A percentile compares a stretch with the other conserved stretches of the same genome.
phyloP scores from a whole-genome alignment of 2,797 vertebrate species.

The Sebastes cheni region DNA sequence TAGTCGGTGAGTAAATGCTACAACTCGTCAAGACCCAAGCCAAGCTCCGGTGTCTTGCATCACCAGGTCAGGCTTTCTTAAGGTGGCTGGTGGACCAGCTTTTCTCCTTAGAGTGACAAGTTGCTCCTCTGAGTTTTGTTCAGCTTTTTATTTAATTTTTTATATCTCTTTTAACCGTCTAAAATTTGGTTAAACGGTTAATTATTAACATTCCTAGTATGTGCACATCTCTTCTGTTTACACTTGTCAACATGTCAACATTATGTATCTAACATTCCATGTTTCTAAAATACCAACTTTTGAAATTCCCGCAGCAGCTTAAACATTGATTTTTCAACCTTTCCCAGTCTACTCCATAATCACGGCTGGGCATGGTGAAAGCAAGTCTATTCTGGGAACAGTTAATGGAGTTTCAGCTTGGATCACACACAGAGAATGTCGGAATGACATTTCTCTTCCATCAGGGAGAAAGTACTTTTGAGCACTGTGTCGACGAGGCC shows the following conservation, averaged over 20 bases:
- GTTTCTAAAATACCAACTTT: background rate
- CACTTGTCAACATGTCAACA: background rate
- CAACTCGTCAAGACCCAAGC: too few relatives aligned
- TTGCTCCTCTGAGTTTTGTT: background rate
- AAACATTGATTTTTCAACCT: slow-evolving; percentile 15
- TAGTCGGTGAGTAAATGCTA: too few relatives aligned
- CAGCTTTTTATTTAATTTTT: background rate
- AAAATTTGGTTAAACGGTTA: too few relatives aligned
- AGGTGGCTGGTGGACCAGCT: too few relatives aligned
- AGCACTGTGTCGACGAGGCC: slow-evolving; percentile 21
- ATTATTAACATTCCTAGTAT: too few relatives aligned
- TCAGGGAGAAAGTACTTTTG: slow-evolving; percentile 44
- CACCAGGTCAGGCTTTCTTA: too few relatives aligned
- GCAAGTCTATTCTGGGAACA: slow-evolving; percentile 45
- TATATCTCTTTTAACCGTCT: background rate
- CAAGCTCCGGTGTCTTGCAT: too few relatives aligned
- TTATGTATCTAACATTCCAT: background rate
- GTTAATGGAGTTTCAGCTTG: slow-evolving; percentile 47
- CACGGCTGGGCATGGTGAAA: background rate
- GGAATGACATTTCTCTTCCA: slow-evolving; percentile 58
- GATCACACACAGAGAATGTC: slow-evolving; percentile 49
- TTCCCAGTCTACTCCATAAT: slow-evolving; percentile 19
- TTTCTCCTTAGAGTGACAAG: too few relatives aligned
- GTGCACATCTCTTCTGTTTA: background rate
- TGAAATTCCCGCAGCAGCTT: background rate